A percentile compares a stretch with the other conserved stretches of the same genome.
Conservation (phyloP, 2,113 vertebrate genomes). For the Romanogobio albipinnatus region DNA sequence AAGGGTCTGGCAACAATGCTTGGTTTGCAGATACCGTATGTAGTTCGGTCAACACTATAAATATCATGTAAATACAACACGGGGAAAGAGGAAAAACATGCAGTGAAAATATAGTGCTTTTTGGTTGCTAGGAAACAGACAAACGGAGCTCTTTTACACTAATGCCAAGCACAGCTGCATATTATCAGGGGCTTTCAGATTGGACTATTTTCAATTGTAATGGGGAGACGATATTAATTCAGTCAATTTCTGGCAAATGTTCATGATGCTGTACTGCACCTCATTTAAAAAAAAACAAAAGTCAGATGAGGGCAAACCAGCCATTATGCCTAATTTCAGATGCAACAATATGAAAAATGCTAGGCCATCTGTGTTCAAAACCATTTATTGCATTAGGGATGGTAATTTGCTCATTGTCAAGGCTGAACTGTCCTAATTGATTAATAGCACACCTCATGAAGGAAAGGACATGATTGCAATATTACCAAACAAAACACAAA, state of each 20-base stretch:
- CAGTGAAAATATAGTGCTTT: conserved; percentile 35
- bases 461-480: background rate
- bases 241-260: conserved; percentile 35
- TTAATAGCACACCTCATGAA: conserved; percentile 9
- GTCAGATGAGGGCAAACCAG: conserved; percentile 12
- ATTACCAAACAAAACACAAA: background rate
- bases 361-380: conserved; percentile 1
- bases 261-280: conserved; percentile 21
- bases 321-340: conserved; percentile 10
- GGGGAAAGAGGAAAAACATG: conserved; percentile 28
- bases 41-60: conserved; percentile 27
- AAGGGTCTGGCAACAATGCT: background rate
- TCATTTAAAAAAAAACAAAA: conserved; percentile 11
- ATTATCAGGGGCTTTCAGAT: conserved; percentile 33
- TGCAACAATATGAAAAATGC: conserved; percentile 14
- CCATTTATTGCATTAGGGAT: conserved; percentile 9
- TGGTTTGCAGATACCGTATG: conserved; percentile 10
- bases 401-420: conserved; percentile 13
- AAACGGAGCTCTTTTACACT: conserved; percentile 37
- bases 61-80: conserved; percentile 38
- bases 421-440: background rate
- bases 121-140: conserved; percentile 43
- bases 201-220: conserved; percentile 28
- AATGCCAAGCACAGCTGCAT: conserved; percentile 40
- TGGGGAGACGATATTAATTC: conserved; percentile 28